Conservation (phyloP, 2,888 invertebrate species). For the Thumatha senex region DNA sequence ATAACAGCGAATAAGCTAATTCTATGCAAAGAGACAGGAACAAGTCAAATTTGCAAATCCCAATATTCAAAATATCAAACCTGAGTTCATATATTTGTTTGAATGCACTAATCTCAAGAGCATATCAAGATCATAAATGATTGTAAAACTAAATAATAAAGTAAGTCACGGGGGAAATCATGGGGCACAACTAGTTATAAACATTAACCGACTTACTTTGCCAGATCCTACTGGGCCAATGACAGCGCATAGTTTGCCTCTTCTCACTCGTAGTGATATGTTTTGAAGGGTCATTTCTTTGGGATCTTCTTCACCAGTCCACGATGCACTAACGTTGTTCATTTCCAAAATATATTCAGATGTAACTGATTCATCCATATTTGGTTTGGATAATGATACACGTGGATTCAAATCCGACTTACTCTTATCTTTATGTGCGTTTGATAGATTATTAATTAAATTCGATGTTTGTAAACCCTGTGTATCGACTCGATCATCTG, state of each 20-base stretch:
- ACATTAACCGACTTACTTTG: conserved; percentile 68
- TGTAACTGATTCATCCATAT: conserved; percentile 10
- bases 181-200: no score
- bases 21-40: no score
- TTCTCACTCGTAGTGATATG: conserved; percentile 82
- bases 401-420: conserved; percentile 21
- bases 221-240: conserved; percentile 96
- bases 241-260: conserved; percentile 88
- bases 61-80: no score
- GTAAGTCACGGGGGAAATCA: no score
- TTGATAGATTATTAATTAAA: conserved; percentile 44
- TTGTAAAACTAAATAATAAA: no score
- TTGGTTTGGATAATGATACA: conserved; percentile 2
- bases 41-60: no score
- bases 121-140: no score
- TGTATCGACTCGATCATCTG: conserved; percentile 67
- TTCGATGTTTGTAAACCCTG: conserved; percentile 32
- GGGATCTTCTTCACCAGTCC: conserved; percentile 56
- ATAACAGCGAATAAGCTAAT: no score
- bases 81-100: no score
- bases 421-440: conserved; percentile 31
- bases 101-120: no score
- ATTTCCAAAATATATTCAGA: conserved; percentile 58
- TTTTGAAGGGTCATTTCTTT: conserved; percentile 76
- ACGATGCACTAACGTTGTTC: conserved; percentile 59